These are phyloP conservation scores for Sebastes kiyomatsui DNA, from an alignment of 2,797 vertebrate species.

Conservation along the genomic window DNA sequence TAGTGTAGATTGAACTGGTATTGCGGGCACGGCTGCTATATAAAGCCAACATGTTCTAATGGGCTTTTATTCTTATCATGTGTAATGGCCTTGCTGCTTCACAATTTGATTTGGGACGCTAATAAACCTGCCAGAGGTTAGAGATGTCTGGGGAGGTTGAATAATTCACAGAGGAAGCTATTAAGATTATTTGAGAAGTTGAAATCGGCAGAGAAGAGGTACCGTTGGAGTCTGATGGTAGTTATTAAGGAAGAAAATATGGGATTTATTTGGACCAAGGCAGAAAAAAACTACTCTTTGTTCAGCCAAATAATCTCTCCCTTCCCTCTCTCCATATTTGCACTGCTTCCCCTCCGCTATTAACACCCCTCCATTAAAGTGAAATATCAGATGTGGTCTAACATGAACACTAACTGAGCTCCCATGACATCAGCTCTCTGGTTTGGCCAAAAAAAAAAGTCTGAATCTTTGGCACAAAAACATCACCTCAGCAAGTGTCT, in stretches of 20 bases:
- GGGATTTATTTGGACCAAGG: slow-evolving; percentile 7
- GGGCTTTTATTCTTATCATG: slow-evolving; percentile 34
- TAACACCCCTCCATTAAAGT: slow-evolving; percentile 68
- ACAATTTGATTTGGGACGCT: slow-evolving; percentile 44
- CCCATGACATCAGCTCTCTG: slow-evolving; percentile 71
- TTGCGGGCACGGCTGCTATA: neutral
- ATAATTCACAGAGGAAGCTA: slow-evolving; percentile 40
- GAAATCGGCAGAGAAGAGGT: slow-evolving; percentile 28
- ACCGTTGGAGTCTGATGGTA: neutral
- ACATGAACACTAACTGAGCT: slow-evolving; percentile 53
- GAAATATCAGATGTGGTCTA: slow-evolving; percentile 69
- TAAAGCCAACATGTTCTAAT: slow-evolving; percentile 1
- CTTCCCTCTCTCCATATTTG: slow-evolving; percentile 3
- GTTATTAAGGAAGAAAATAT: slow-evolving; percentile 15
- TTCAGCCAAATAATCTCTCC: slow-evolving; percentile 30
- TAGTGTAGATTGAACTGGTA: neutral
- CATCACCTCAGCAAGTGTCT: slow-evolving; percentile 7
- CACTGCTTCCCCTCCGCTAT: slow-evolving; percentile 24
- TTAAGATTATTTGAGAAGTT: slow-evolving; percentile 49
- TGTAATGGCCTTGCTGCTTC: slow-evolving; percentile 32
- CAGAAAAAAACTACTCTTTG: slow-evolving; percentile 7
- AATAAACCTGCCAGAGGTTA: slow-evolving; percentile 47
- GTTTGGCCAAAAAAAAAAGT: slow-evolving; percentile 57
- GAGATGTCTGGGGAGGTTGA: slow-evolving; percentile 29
- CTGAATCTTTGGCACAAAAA: slow-evolving; percentile 56